A percentile compares a stretch with the other conserved stretches of the same genome.
Conservation (phyloP, 2,888 invertebrate species). For the Pseudococcus longispinus region DNA sequence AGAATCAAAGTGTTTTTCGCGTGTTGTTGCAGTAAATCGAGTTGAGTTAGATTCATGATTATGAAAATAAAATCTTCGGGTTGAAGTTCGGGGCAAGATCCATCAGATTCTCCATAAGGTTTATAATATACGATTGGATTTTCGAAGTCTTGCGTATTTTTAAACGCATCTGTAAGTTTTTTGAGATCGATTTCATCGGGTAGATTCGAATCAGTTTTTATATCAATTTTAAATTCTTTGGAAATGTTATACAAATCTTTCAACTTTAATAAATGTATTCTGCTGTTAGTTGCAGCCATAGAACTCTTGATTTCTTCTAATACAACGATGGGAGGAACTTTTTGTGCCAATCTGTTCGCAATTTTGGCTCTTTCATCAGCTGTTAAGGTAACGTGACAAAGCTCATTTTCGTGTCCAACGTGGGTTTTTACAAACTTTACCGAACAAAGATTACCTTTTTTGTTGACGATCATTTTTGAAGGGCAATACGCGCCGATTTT, state of each 20-base stretch:
- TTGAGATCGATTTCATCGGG: background rate
- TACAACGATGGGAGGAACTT: slow-evolving; percentile 50
- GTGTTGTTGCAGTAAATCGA: background rate
- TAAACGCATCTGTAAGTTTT: background rate
- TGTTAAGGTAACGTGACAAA: slow-evolving; percentile 35
- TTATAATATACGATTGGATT: slow-evolving; percentile 14
- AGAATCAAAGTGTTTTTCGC: background rate
- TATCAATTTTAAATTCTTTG: slow-evolving; percentile 43
- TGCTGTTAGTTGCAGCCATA: background rate
- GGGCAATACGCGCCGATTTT: slow-evolving; percentile 54
- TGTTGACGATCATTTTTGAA: slow-evolving; percentile 46
- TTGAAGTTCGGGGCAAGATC: background rate
- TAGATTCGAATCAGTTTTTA: background rate
- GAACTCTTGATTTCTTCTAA: slow-evolving; percentile 48
- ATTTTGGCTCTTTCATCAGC: slow-evolving; percentile 18
- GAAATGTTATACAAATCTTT: slow-evolving; percentile 58
- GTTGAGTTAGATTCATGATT: slow-evolving; percentile 16
- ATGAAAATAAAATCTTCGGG: slow-evolving; percentile 29
- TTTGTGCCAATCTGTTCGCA: slow-evolving; percentile 45
- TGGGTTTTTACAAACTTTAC: slow-evolving; percentile 45
- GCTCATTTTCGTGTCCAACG: slow-evolving; percentile 49
- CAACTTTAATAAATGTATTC: slow-evolving; percentile 53
- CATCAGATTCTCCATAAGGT: slow-evolving; percentile 15
- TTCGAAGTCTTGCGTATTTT: background rate
- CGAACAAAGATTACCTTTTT: slow-evolving; percentile 28